Evolutionary conservation across 2,113 vertebrate genomes (phyloP).

Genomic region (Atherinomorus stipes): DNA sequence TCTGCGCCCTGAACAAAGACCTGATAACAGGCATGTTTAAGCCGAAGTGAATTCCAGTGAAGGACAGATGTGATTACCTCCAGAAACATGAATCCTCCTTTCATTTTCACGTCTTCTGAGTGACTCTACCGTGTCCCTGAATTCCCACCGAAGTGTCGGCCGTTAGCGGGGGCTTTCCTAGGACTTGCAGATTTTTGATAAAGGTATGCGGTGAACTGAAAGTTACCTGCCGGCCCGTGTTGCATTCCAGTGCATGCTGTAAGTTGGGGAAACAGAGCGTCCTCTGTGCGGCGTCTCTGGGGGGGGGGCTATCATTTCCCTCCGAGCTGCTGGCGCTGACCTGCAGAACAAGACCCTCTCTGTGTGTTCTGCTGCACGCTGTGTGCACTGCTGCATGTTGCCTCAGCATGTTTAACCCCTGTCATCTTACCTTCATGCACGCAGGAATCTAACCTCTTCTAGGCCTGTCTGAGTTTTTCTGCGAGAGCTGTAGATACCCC

Average conservation of each 20-base stretch:
- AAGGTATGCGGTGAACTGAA: slow-evolving; percentile 75
- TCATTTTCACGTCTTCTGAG: slow-evolving; percentile 45
- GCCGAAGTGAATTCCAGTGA: background rate
- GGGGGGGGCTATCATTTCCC: slow-evolving; percentile 72
- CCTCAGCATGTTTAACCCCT: slow-evolving; percentile 63
- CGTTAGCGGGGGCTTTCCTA: slow-evolving; percentile 52
- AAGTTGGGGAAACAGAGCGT: slow-evolving; percentile 71
- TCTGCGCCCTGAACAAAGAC: no score
- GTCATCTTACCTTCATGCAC: slow-evolving; percentile 55
- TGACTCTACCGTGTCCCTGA: slow-evolving; percentile 25
- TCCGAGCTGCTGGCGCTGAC: slow-evolving; percentile 69
- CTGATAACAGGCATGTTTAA: background rate
- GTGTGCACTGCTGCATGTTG: slow-evolving; percentile 51
- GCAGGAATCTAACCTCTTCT: slow-evolving; percentile 54
- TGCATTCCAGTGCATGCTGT: slow-evolving; percentile 77
- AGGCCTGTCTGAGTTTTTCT: slow-evolving; percentile 19
- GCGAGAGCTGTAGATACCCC: background rate
- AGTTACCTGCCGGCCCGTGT: slow-evolving; percentile 74
- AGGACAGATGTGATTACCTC: background rate
- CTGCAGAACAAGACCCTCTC: slow-evolving; percentile 75
- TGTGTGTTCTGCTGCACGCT: slow-evolving; percentile 63
- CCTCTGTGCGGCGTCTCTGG: slow-evolving; percentile 75
- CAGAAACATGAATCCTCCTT: slow-evolving; percentile 45
- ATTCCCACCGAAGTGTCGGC: slow-evolving; percentile 67
- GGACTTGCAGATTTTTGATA: slow-evolving; percentile 73